phyloP scores from a whole-genome alignment of 2,113 vertebrate species.

The Holacanthus passer region DNA sequence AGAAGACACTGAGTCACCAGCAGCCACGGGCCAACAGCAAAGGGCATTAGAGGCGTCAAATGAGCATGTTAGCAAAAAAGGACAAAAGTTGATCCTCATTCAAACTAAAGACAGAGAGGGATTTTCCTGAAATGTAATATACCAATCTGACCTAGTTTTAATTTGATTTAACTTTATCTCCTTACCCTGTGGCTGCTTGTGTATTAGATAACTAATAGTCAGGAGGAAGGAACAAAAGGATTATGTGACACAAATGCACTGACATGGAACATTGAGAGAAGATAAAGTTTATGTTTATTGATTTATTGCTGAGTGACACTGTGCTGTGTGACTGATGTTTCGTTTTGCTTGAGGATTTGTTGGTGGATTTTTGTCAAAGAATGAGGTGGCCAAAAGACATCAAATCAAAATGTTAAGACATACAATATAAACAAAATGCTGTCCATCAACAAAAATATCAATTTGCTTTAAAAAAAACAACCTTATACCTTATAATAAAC shows the following conservation, averaged over 20 bases:
- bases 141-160: constrained; percentile 54
- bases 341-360: no score
- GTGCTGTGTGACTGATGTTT: neutral
- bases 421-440: neutral
- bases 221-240: neutral
- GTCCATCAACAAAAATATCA: neutral
- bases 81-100: constrained; percentile 55
- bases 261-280: neutral
- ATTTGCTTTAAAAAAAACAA: neutral
- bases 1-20: constrained; percentile 50
- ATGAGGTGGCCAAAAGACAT: neutral
- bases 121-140: constrained; percentile 70
- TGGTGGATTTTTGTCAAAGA: neutral
- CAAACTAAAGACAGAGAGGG: constrained; percentile 21
- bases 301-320: constrained; percentile 13
- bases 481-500: neutral
- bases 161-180: constrained; percentile 33
- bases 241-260: neutral
- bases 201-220: neutral
- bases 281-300: constrained; percentile 23
- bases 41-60: constrained; percentile 39
- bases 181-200: constrained; percentile 1
- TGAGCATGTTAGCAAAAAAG: constrained; percentile 39
- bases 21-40: constrained; percentile 51
- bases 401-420: neutral